These are phyloP conservation scores for Neomorphus geoffroyi DNA, from an alignment of 2,797 vertebrate genomes.

Conservation along the genomic window DNA sequence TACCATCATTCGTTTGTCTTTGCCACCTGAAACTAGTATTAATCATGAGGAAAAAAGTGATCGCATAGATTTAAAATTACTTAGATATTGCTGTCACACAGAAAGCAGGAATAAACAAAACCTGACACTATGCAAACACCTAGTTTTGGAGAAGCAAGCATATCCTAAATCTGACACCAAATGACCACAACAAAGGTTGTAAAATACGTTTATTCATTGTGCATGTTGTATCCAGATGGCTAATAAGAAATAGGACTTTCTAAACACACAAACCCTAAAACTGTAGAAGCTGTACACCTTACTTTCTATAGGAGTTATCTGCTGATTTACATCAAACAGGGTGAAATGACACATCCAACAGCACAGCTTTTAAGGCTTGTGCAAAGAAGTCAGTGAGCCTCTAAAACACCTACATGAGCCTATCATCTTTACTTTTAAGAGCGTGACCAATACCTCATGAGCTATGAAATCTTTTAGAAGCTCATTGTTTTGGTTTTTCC, in stretches of 20 bases:
- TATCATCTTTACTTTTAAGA: not conserved
- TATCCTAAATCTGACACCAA: not conserved
- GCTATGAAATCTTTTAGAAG: not conserved
- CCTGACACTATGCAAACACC: not conserved
- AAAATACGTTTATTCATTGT: not conserved
- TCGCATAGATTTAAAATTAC: not conserved
- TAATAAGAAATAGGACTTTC: not conserved
- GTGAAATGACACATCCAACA: not conserved
- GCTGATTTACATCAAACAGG: not conserved
- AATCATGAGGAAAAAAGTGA: conserved; percentile 23
- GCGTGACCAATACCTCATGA: not conserved
- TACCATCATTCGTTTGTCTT: conserved; percentile 32
- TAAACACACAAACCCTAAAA: not conserved
- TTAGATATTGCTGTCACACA: not conserved
- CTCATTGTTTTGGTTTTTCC: not conserved
- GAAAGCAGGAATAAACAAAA: not conserved
- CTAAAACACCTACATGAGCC: not conserved
- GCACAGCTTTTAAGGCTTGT: not conserved
- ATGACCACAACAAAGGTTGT: not conserved
- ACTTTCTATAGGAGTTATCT: not conserved
- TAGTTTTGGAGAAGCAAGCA: not conserved
- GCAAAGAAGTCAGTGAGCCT: not conserved
- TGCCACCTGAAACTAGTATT: conserved; percentile 33
- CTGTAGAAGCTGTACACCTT: not conserved
- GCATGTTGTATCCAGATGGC: not conserved